phyloP scores from a whole-genome alignment of 2,113 vertebrate species.

The Passer montanus region DNA sequence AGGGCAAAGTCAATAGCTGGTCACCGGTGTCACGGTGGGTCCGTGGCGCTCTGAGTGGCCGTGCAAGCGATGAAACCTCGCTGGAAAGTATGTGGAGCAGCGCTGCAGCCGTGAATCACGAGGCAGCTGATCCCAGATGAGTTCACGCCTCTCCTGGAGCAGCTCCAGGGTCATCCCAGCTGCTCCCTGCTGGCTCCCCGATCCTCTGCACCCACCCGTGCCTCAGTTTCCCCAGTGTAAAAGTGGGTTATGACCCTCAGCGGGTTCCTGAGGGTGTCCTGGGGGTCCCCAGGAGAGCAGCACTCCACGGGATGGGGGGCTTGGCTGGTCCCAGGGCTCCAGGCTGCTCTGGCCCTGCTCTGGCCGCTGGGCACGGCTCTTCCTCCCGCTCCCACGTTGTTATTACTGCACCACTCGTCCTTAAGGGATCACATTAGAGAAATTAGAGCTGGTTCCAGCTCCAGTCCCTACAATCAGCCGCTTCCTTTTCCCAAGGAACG shows the following conservation, averaged over 20 bases:
- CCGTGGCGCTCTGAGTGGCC: not conserved
- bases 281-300: not conserved
- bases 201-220: not conserved
- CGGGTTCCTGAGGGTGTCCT: accelerated
- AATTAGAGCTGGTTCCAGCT: not conserved
- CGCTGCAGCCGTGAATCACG: not conserved
- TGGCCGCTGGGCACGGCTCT: not conserved
- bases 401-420: not conserved
- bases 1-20: not conserved
- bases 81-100: not conserved
- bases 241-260: accelerated
- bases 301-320: accelerated
- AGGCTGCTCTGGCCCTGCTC: not conserved
- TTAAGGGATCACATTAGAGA: not conserved
- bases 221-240: not conserved
- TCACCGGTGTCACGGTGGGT: not conserved
- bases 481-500: constrained; percentile 9
- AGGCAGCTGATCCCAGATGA: not conserved
- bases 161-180: not conserved
- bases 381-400: not conserved
- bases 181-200: not conserved
- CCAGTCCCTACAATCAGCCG: not conserved
- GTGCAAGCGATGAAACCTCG: not conserved
- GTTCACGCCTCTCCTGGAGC: not conserved
- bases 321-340: not conserved